phyloP scores from a whole-genome alignment of 2,888 invertebrate genomes.

The Acanthococcus lagerstroemiae region DNA sequence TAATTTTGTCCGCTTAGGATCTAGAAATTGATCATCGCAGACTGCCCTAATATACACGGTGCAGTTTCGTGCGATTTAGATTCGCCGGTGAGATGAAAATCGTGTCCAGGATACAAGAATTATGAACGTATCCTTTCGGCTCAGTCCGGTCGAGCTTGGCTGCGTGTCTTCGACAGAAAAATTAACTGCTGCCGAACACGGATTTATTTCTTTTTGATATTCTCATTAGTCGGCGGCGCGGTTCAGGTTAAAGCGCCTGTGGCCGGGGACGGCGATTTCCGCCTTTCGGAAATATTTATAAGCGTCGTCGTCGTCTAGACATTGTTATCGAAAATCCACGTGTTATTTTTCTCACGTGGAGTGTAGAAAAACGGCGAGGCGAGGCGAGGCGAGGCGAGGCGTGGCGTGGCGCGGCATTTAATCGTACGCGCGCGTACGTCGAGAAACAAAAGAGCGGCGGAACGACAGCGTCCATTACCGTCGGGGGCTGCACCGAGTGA shows the following conservation, averaged over 20 bases:
- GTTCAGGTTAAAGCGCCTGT: no score
- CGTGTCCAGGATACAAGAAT: no score
- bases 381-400: no score
- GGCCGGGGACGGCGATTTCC: background rate
- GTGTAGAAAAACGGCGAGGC: slow-evolving; percentile 9
- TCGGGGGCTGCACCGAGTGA: background rate
- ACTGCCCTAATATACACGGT: no score
- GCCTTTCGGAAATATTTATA: background rate
- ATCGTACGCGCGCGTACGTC: no score
- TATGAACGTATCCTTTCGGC: no score
- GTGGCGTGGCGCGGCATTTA: no score
- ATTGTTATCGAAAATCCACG: slow-evolving; percentile 20
- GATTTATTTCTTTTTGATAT: background rate
- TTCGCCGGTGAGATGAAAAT: no score
- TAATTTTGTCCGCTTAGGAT: no score
- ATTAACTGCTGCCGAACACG: background rate
- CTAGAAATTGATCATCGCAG: no score
- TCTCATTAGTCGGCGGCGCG: background rate
- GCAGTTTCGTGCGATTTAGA: no score
- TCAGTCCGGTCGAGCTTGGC: no score
- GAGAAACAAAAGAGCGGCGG: background rate
- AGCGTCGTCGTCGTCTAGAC: slow-evolving; percentile 12
- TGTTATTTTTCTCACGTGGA: slow-evolving; percentile 24
- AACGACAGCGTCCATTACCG: background rate
- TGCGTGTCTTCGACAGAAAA: background rate